Conservation (phyloP, 1,140 invertebrate genomes). For the Caerostris darwini region DNA sequence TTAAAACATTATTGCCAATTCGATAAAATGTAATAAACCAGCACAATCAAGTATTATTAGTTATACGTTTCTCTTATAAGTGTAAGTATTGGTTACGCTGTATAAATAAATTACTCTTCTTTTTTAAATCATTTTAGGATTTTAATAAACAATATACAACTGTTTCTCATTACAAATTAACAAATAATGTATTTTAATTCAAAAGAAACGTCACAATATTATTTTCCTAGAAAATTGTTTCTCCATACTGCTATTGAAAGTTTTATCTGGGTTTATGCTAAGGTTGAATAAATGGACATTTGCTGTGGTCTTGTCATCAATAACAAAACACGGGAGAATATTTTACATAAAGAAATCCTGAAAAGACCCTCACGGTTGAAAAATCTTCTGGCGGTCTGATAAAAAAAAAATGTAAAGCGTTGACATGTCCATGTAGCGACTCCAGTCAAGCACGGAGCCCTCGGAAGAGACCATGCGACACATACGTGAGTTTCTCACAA, state of each 20-base stretch:
- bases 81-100: no score
- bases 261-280: background rate
- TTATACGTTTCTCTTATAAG: no score
- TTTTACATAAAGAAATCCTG: conserved; percentile 47
- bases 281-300: background rate
- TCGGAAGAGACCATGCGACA: background rate
- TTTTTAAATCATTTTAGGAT: no score
- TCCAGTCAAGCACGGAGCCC: background rate
- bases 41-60: no score
- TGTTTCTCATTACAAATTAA: no score
- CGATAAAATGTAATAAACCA: no score
- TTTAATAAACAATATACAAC: background rate
- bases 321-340: conserved; percentile 31
- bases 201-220: background rate
- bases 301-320: conserved; percentile 13
- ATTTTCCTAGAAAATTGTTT: background rate
- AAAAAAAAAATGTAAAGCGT: conserved; percentile 19
- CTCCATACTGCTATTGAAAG: background rate
- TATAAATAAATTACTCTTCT: no score
- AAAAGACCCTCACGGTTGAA: conserved; percentile 12
- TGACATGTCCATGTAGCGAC: background rate
- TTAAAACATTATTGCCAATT: no score
- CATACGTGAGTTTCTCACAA: conserved; percentile 4
- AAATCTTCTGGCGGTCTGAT: background rate
- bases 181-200: background rate